phyloP scores from a whole-genome alignment of 2,797 vertebrate genomes.

The Lycodopsis pacificus region DNA sequence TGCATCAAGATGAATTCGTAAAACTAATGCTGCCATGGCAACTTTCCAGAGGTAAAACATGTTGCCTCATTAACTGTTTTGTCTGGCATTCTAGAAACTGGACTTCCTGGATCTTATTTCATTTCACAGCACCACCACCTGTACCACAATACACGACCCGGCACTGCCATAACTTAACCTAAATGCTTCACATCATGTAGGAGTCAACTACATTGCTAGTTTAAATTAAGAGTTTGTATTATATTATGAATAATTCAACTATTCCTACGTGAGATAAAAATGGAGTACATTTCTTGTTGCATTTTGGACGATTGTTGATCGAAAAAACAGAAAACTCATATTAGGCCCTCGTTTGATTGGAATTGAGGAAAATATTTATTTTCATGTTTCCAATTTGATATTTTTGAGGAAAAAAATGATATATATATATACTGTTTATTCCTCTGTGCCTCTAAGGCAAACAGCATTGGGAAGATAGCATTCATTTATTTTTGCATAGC shows the following conservation, averaged over 20 bases:
- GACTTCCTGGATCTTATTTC: not conserved
- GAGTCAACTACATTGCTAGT: too few species aligned
- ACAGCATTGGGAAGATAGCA: slow-evolving; percentile 61
- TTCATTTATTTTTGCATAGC: slow-evolving; percentile 70
- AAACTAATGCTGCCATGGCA: not conserved
- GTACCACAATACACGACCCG: too few species aligned
- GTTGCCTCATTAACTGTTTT: not conserved
- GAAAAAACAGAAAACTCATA: slow-evolving; percentile 2
- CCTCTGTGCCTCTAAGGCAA: slow-evolving; percentile 71
- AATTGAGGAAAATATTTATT: slow-evolving; percentile 67
- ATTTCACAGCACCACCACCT: not conserved
- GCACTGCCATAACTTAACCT: too few species aligned
- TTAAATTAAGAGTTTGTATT: not conserved
- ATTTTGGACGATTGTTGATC: slow-evolving; percentile 30
- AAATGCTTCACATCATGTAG: too few species aligned
- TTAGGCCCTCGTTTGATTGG: slow-evolving; percentile 38
- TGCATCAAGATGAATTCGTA: not conserved
- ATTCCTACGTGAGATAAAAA: slow-evolving; percentile 12
- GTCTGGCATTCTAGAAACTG: not conserved
- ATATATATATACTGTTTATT: slow-evolving; percentile 68
- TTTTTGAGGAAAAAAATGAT: slow-evolving; percentile 27
- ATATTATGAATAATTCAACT: not conserved
- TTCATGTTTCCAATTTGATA: slow-evolving; percentile 74
- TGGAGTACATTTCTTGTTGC: slow-evolving; percentile 9
- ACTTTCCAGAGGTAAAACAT: not conserved